phyloP scores from a whole-genome alignment of 2,888 invertebrate genomes.

The Xanthostigma xanthostigma region DNA sequence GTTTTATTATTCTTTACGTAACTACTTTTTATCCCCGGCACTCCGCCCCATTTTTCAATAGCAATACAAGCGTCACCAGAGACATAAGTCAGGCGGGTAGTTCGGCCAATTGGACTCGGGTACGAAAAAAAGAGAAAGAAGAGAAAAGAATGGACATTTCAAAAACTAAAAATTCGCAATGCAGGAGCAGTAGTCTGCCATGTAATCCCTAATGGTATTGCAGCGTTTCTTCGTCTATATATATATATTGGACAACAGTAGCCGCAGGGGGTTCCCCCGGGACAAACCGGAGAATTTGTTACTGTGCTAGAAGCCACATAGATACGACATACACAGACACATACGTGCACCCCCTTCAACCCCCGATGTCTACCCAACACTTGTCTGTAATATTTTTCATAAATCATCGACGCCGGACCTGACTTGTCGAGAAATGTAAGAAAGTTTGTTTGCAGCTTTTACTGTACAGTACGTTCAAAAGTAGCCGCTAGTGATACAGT shows the following conservation, averaged over 20 bases:
- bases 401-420: conserved; percentile 30
- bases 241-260: conserved; percentile 10
- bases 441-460: conserved; percentile 21
- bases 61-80: conserved; percentile 5
- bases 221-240: conserved; percentile 12
- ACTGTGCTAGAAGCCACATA: conserved; percentile 21
- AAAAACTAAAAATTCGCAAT: conserved; percentile 23
- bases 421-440: conserved; percentile 23
- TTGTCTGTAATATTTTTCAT: conserved; percentile 33
- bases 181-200: conserved; percentile 22
- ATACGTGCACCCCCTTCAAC: no score
- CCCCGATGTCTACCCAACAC: conserved; percentile 5
- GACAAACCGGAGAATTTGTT: conserved; percentile 25
- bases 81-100: conserved; percentile 8
- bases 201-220: conserved; percentile 22
- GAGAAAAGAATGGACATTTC: conserved; percentile 18
- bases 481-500: no score
- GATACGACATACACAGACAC: no score
- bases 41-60: conserved; percentile 9
- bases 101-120: conserved; percentile 10
- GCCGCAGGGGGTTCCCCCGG: conserved; percentile 17
- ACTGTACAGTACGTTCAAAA: conserved; percentile 1
- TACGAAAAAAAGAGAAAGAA: conserved; percentile 12
- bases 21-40: conserved; percentile 10
- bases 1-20: conserved; percentile 12